These are phyloP conservation scores for Campylorhamphus procurvoides DNA, from an alignment of 2,113 vertebrate genomes.

Conservation along the genomic window DNA sequence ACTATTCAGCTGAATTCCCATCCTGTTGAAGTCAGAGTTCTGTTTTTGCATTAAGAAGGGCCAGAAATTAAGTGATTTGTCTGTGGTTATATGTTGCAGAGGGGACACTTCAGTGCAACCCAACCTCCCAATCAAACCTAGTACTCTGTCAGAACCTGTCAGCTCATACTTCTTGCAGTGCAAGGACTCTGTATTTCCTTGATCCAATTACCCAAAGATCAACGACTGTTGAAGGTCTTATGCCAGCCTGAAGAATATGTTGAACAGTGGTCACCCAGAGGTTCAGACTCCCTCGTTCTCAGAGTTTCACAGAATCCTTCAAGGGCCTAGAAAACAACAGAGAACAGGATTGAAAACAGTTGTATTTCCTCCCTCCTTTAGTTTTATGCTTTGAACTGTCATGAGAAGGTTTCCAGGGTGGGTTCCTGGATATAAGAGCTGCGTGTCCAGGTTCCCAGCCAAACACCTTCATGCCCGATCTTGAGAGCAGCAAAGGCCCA, in stretches of 20 bases:
- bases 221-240: not conserved
- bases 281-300: not conserved
- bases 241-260: not conserved
- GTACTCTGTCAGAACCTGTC: not conserved
- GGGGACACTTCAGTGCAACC: not conserved
- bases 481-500: not conserved
- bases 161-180: not conserved
- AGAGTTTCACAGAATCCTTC: not conserved
- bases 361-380: not conserved
- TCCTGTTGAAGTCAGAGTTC: not conserved
- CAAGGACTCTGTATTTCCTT: not conserved
- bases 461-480: not conserved
- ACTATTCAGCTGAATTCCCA: not conserved
- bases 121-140: not conserved
- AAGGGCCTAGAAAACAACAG: not conserved
- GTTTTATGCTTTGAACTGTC: not conserved
- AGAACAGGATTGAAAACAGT: not conserved
- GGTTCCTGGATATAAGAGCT: not conserved
- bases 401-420: not conserved
- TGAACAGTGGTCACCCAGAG: not conserved
- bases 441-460: not conserved
- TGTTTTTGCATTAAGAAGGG: not conserved
- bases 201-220: not conserved
- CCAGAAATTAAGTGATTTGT: not conserved
- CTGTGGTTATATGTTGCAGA: not conserved